These are phyloP conservation scores for Hydrolagus colliei DNA, from an alignment of 2,797 vertebrate genomes.

Conservation along the genomic window DNA sequence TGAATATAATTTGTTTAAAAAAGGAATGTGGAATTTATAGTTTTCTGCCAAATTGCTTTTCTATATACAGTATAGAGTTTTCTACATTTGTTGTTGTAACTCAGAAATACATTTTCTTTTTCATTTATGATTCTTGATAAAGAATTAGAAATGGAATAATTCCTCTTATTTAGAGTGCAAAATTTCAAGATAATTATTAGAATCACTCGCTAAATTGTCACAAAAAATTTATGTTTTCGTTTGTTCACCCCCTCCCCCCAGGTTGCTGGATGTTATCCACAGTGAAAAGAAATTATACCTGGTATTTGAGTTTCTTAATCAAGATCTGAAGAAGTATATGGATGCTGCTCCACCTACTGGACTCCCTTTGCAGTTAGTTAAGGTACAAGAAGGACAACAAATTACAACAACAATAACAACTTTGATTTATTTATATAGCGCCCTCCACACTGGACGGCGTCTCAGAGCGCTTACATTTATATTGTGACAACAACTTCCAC, in stretches of 20 bases:
- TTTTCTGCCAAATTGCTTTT: too few species aligned
- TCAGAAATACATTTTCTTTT: not conserved
- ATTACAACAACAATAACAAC: too few species aligned
- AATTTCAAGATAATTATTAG: not conserved
- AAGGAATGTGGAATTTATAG: too few species aligned
- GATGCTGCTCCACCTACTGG: constrained; percentile 43
- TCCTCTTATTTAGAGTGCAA: not conserved
- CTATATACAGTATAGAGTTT: too few species aligned
- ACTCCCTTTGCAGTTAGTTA: constrained; percentile 50
- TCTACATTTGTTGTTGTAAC: not conserved
- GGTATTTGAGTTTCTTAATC: constrained; percentile 62
- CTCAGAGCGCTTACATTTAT: too few species aligned
- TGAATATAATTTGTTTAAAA: too few species aligned
- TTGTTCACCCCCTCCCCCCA: constrained; percentile 34
- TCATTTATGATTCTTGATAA: not conserved
- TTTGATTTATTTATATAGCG: too few species aligned
- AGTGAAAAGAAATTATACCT: constrained; percentile 59
- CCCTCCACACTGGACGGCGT: too few species aligned
- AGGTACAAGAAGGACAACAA: constrained; percentile 43
- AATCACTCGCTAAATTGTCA: not conserved
- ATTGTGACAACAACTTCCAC: too few species aligned
- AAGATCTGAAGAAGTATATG: constrained; percentile 61
- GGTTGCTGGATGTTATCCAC: constrained; percentile 59
- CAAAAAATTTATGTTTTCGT: not conserved
- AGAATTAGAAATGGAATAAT: not conserved